Base-by-base conservation (phyloP, 2,888 invertebrate genomes). In the Drosophila cyrtoloma region DNA sequence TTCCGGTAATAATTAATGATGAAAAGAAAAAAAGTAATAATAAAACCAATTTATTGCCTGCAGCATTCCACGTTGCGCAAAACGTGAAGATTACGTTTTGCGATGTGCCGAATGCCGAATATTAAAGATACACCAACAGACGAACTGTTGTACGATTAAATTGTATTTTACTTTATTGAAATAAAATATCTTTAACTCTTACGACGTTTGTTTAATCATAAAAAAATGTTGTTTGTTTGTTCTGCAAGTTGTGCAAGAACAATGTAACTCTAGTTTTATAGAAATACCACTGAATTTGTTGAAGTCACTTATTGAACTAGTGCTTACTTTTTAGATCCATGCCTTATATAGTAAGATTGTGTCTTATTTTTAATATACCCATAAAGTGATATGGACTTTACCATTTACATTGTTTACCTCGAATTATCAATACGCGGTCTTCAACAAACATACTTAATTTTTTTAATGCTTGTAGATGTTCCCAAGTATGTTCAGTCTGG, bases 1-100 rank as follows among this genome's bases (percentile, higher is more conserved):
- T 47, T 47, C 63, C 56, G 71, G 58, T 39, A 60, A 58, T 79
- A 75, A 79, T 79, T 79, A 75, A 86, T 86, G 70, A 82, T 84
- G 71, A 65, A 58, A 64, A 51, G 58, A 69, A 69, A 52, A 35
- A n/a, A 32, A 2, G 12, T 47, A 47, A 22, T 42, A 16, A 47
- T 26, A 16, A 22, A 47, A 26, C 5, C 22, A 47, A 47, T 47
- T 47, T 47, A 47, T 26, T 16, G 16, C 22, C 26, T 47, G 47
- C 47, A 22, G 1, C 22, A 44, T 44, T 44, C 44, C 44, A 44
- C 12, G 44, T 22, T 5, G 22, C 5, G 44, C 16, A 16, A 47
- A 47, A 47, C 9, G 16, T 16, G 22, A 26, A 9, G 26, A 26
- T 5, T 16, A 22, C 22, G 16, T 22, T 16, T 47, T 16, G 47